Base-by-base conservation (phyloP, 2,797 vertebrate genomes). In the Myotis vivesi region DNA sequence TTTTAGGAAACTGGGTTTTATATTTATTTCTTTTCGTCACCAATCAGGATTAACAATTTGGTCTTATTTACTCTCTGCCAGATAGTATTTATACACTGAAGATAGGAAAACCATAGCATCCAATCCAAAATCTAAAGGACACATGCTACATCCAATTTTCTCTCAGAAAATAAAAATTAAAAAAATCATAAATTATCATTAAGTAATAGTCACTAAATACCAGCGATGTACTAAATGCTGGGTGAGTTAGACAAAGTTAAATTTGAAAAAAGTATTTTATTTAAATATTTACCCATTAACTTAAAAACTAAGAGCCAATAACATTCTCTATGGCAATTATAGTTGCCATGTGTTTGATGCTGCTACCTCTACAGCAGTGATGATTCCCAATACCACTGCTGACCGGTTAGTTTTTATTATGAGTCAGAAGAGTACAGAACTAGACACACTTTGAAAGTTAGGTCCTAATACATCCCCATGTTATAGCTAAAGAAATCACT, bases 181-280 rank as follows among this genome's bases (percentile, higher is more conserved):
- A 89, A 86, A 71, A 25, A 11, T 71, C 41, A 82, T 28, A 68
- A 94, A 81, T 5, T 79, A 10, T 68, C 68, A 73, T 62, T 72
- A 83, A 44, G 28, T 57, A 72, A 49, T 2, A 82, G 72, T 64
- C n/a, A 59, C 30, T 89, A 92, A 90, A 73, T 20, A 69, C 6
- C 79, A 93, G 51, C 2, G 19, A 57, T 15, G 15, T n/a, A 64
- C 2, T 64, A 87, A 94, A 92, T 71, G 44, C 11, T 5, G 9
- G 46, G 15, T 41, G 53, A 93, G 3, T 92, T 68, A 87, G 20
- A 41, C 11, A 69, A 91, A 69, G 30, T 4, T 77, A 22, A 87
- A 89, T 55, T 49, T 92, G 68, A 86, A 90, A 33, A 53, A 89
- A 91, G 84, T 20, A 77, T 92, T 76, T 36, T 81, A 84, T 44